A percentile compares a stretch with the other conserved stretches of the same genome.
Evolutionary conservation across 2,113 vertebrate species (phyloP).

Genomic region (Dasyornis broadbenti): DNA sequence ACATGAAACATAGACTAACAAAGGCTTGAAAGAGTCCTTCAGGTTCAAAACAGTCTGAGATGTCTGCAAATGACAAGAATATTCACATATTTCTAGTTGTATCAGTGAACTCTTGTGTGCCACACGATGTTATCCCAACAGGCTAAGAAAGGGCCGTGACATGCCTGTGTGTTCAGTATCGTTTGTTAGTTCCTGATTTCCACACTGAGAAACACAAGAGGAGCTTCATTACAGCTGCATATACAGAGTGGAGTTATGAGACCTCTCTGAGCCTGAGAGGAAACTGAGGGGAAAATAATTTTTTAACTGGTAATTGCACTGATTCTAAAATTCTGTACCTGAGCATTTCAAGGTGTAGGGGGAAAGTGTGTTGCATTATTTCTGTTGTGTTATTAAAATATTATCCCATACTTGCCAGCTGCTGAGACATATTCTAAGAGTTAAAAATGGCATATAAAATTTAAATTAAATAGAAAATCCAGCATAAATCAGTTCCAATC

Average conservation of each 20-base stretch:
- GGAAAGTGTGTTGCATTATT: not conserved
- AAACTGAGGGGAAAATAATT: not conserved
- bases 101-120: not conserved
- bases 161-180: not conserved
- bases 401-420: not conserved
- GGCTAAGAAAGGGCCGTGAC: not conserved
- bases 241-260: not conserved
- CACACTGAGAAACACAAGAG: not conserved
- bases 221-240: not conserved
- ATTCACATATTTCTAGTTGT: not conserved
- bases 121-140: not conserved
- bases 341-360: not conserved
- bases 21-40: not conserved
- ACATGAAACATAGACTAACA: not conserved
- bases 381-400: not conserved
- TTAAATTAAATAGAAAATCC: not conserved
- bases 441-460: not conserved
- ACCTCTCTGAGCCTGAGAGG: not conserved
- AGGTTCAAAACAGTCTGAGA: not conserved
- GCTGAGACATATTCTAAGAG: not conserved
- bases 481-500: not conserved
- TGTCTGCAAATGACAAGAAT: not conserved
- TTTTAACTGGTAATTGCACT: not conserved
- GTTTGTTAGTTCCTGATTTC: not conserved
- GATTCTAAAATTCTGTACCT: not conserved